Percentiles rank a stretch among this genome's conserved stretches.
These are phyloP conservation scores for Gulo gulo DNA, from an alignment of 2,113 vertebrate species.

Conservation along the genomic window DNA sequence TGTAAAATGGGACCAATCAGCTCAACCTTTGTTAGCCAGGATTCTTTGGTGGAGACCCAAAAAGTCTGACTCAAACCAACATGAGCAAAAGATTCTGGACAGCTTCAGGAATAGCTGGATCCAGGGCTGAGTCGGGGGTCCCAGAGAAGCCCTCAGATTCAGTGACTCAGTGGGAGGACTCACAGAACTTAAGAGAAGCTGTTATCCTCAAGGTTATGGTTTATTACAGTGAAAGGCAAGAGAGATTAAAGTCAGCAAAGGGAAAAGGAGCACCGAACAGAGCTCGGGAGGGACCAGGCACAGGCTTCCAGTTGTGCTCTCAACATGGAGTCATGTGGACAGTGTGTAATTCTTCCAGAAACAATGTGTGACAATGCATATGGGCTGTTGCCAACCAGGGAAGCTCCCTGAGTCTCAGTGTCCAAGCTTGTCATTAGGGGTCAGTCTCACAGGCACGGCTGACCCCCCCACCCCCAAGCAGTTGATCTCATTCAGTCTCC, in stretches of 20 bases:
- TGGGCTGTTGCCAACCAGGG: not conserved
- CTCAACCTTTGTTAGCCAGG: not conserved
- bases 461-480: rapidly evolving
- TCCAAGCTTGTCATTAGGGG: not conserved
- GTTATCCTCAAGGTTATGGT: rapidly evolving
- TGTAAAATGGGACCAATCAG: not conserved
- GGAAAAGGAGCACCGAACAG: not conserved
- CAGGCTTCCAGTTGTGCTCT: not conserved
- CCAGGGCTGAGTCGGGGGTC: not conserved
- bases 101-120: not conserved
- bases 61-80: not conserved
- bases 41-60: not conserved
- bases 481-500: not conserved
- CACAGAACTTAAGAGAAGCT: not conserved
- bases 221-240: not conserved
- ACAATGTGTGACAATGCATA: not conserved
- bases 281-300: not conserved
- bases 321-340: not conserved
- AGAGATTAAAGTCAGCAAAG: not conserved
- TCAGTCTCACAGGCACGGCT: not conserved
- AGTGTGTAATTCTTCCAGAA: not conserved
- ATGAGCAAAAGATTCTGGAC: not conserved
- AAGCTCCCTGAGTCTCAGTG: not conserved
- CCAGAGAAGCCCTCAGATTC: not conserved
- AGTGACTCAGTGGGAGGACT: not conserved